Base-by-base conservation (phyloP, 2,888 invertebrate genomes). In the Ochropleura leucogaster region DNA sequence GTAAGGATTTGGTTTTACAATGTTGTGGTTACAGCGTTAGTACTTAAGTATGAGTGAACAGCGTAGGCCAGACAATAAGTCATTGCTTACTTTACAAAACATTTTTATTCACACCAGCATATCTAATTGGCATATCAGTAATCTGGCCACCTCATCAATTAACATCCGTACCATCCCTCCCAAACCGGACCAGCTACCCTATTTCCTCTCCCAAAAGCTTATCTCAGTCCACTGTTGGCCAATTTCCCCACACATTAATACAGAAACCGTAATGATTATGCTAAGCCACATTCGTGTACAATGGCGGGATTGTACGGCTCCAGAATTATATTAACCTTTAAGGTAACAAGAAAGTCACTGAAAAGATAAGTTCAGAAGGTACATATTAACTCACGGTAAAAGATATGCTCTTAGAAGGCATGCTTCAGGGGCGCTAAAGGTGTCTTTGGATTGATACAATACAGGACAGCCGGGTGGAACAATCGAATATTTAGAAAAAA, bases 251-350 rank as follows among this genome's bases (percentile, higher is more conserved):
- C 73, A 59, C 64, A 65, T 78, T 66, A 74, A 66, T 65, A 66
- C 40, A 30, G n/a, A 14, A n/a, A 42, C 49, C 44, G 63, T 80
- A 55, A 20, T 66, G 60, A 81, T 78, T 78, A 78, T 81, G 76
- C 75, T 75, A 75, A 81, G 67, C 57, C 51, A n/a, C 44, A 71
- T 63, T 67, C 67, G 42, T 64, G 64, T 77, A 70, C 70, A 67
- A 57, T 51, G 14, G 51, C 51, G 57, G 51, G 51, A 53, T 72
- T 20, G 62, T 68, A 51, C 51, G 59, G 55, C 53, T 57, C 62
- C 57, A 55, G 73, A 63, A 83, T 83, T 59, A 78, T 66, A 72
- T 72, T 79, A 83, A 68, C 68, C 44, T 72, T 76, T 65, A 59
- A 67, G 49, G 59, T 80, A 82, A 70, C 20, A 49, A 59, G 40